These are phyloP conservation scores for Xenentodon cancila DNA, from an alignment of 2,797 vertebrate species.

Conservation along the genomic window DNA sequence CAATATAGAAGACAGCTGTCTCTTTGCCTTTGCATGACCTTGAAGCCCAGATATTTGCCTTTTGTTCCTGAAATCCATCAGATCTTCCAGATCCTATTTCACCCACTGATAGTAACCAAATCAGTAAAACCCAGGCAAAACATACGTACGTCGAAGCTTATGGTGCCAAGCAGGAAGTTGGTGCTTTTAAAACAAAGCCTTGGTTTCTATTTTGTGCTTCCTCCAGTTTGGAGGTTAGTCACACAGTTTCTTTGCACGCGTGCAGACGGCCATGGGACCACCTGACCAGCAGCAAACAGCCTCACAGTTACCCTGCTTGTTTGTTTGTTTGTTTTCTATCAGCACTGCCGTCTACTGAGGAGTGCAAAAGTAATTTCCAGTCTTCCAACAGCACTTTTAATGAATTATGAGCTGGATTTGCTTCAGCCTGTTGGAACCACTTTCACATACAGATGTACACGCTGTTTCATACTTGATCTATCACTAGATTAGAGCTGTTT, in stretches of 20 bases:
- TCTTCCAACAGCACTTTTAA: slow-evolving; percentile 1
- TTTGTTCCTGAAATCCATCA: not conserved
- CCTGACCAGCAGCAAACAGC: too few species aligned
- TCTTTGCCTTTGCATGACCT: too few species aligned
- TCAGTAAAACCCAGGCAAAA: not conserved
- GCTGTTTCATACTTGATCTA: slow-evolving; percentile 4
- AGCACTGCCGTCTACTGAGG: not conserved
- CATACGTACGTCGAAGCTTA: not conserved
- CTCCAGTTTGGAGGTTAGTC: too few species aligned
- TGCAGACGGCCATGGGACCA: too few species aligned
- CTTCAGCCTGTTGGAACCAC: not conserved
- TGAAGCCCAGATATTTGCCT: too few species aligned
- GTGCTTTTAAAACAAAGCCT: too few species aligned
- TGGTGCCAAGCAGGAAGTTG: too few species aligned
- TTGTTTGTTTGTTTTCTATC: not conserved
- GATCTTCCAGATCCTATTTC: not conserved
- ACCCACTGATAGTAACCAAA: not conserved
- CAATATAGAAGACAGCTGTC: too few species aligned
- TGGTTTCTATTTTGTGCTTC: too few species aligned
- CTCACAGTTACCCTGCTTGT: not conserved
- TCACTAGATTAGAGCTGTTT: not conserved
- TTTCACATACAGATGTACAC: not conserved
- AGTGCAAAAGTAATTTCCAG: not conserved
- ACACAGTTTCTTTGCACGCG: too few species aligned
- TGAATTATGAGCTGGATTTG: slow-evolving; percentile 12